Evolutionary conservation across 1,140 invertebrate species (phyloP), one percentile per base, ranked within the genome.

Genomic region (Whitmania pigra): DNA sequence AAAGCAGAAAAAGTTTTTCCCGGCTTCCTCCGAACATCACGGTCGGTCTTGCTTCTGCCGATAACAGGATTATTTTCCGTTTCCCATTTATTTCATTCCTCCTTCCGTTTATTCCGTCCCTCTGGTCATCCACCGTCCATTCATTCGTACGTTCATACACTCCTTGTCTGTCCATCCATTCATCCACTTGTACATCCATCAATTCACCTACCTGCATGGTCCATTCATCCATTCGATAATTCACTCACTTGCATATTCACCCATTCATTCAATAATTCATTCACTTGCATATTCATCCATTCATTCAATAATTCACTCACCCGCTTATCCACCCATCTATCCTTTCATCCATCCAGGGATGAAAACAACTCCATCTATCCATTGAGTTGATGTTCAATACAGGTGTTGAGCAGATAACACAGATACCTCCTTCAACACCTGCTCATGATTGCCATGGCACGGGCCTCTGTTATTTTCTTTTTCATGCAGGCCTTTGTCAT

Each of bases 361-460:
- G 20, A 20, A 57, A n/a, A 20, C 55, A 57, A 57, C 5, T 57
- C 55, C 55, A 57, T 57, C 57, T 31, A 63, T 63, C 57, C 57
- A 17, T 63, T 31, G 5, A 63, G 22, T 18, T 31, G 29, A 27
- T 15, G 0, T 27, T 63, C 57, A 9, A 63, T 63, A 13, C 57
- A 63, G 43, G 43, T 49, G 43, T 49, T 49, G 43, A 17, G 7
- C 57, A 63, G 57, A 31, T 11, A 18, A 25, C 22, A 63, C 18
- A 4, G 57, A n/a, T 63, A 0, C 43, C 13, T 49, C 43, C 0
- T 49, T 49, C 43, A 6, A 36, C 31, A 49, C 43, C 43, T 49
- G 43, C 43, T 49, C 43, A 15, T 49, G 11, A 15, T 49, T 49
- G 11, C 15, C 9, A 7, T 13, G 2, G 43, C 43, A 49, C 5